Percentiles rank a stretch among this genome's conserved stretches.
phyloP scores from a whole-genome alignment of 2,113 vertebrate species.

The Dunckerocampus dactyliophorus region DNA sequence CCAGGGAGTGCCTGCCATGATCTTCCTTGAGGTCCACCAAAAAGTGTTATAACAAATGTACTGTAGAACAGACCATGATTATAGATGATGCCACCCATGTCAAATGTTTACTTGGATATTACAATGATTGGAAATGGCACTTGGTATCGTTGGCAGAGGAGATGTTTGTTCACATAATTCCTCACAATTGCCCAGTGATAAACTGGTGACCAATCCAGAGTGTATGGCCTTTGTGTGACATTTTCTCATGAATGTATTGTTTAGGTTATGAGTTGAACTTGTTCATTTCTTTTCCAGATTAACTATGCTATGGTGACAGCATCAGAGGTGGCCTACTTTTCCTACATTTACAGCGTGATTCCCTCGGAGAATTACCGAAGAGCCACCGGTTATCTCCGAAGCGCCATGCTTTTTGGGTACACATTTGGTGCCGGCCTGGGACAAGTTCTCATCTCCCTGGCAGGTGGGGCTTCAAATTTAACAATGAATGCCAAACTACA shows the following conservation, averaged over 20 bases:
- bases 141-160: too few species aligned
- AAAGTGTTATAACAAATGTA: neutral
- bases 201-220: too few species aligned
- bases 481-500: too few species aligned
- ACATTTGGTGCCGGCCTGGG: constrained; percentile 64
- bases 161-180: too few species aligned
- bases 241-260: neutral
- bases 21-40: constrained; percentile 58
- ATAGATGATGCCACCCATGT: too few species aligned
- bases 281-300: constrained; percentile 37
- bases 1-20: constrained; percentile 58
- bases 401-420: constrained; percentile 64
- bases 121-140: too few species aligned
- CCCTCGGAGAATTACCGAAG: constrained; percentile 60
- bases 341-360: constrained; percentile 74
- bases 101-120: too few species aligned
- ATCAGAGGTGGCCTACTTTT: constrained; percentile 73
- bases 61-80: too few species aligned
- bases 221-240: too few species aligned
- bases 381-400: constrained; percentile 69
- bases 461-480: constrained; percentile 29
- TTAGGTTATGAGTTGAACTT: too few species aligned
- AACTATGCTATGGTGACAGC: constrained; percentile 67
- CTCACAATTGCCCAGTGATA: too few species aligned
- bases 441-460: constrained; percentile 67